A percentile compares a stretch with the other conserved stretches of the same genome.
These are phyloP conservation scores for Antheraea pernyi DNA, from an alignment of 1,140 invertebrate genomes.

Conservation along the genomic window DNA sequence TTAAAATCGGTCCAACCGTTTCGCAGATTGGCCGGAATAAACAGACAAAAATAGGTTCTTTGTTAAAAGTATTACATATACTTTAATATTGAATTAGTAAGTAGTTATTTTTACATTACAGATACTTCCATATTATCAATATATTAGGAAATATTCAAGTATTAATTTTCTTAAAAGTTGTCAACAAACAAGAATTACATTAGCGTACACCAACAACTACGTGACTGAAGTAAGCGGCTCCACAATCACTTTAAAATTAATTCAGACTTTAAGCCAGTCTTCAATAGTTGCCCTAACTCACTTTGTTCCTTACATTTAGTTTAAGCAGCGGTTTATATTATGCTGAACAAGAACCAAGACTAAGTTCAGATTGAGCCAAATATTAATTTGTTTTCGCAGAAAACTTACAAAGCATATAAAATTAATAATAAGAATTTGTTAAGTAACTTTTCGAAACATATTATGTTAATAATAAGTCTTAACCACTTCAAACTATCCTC, in stretches of 20 bases:
- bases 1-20: too few species aligned
- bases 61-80: too few species aligned
- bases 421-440: too few species aligned
- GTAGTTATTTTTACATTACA: too few species aligned
- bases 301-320: conserved; percentile 15
- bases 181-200: background rate
- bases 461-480: conserved; percentile 2
- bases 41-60: too few species aligned
- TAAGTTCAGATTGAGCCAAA: background rate
- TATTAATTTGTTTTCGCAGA: background rate
- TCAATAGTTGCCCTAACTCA: conserved; percentile 22
- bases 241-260: conserved; percentile 23
- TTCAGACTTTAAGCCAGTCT: conserved; percentile 16
- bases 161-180: too few species aligned
- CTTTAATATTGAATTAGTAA: too few species aligned
- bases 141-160: too few species aligned
- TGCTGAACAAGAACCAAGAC: conserved; percentile 10
- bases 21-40: too few species aligned
- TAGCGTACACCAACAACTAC: background rate
- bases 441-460: background rate
- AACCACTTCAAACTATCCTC: too few species aligned
- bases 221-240: background rate
- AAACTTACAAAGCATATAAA: background rate
- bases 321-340: conserved; percentile 18
- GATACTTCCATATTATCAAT: too few species aligned